Evolutionary conservation across 2,797 vertebrate species (phyloP), one percentile per base, ranked within the genome.

Genomic region (Knipowitschia caucasica): DNA sequence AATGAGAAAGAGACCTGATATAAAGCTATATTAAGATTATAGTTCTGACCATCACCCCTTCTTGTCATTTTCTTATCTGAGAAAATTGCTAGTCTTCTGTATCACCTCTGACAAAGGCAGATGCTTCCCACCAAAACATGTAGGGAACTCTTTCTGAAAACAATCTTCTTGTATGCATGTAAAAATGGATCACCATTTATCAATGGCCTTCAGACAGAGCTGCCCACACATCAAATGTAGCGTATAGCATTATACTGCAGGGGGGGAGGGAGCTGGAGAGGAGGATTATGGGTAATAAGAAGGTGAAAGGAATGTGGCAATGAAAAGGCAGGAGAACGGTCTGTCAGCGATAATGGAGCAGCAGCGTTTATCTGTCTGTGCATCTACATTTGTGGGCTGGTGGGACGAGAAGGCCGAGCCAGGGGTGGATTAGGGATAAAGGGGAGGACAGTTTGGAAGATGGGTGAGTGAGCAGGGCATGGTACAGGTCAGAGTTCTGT

Each of bases 311-410:
- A 85, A 86, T 86, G 82, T 61, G 34, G 25, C 38, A 71, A 77
- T 64, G 63, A 73, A 73, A 38, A 17, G 29, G 25, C 67, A 60
- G 57, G 77, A 77, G 12, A 74, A 73, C 74, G 61, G 56, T 27
- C 64, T 84, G 80, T 72, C 79, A 59, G 60, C 63, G 60, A 77
- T 85, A 85, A 86, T 78, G 74, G 84, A 86, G 74, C 38, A 75
- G 72, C 67, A 39, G 60, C 66, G 80, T 83, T 85, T 80, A 87
- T 87, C 85, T 84, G 73, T 62, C 71, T 71, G 6, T 70, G 61
- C 59, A 79, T 82, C 80, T 69, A n/a, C 65, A 62, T n/a, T n/a
- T 62, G 56, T 62, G 71, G 66, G 80, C 73, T 59, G 59, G 34
- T 35, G n/a, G 33, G 60, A 56, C 49, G 35, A 60, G 50, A 34